These are phyloP conservation scores for Bombus turneri DNA, from an alignment of 1,140 invertebrate species.

Conservation along the genomic window DNA sequence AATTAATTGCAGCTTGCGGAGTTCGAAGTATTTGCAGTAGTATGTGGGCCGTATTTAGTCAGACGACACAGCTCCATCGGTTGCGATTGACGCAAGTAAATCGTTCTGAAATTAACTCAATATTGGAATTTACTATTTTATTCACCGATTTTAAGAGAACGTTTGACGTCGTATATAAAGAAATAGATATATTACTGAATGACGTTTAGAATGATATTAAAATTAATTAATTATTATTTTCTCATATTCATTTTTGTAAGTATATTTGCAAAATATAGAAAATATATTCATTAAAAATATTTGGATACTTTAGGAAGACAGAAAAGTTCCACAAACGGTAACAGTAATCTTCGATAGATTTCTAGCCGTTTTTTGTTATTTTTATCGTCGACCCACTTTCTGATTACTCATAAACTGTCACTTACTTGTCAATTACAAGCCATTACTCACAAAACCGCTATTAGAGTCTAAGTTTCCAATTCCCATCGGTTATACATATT, in stretches of 20 bases:
- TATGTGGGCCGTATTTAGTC: background rate
- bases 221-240: no score
- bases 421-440: background rate
- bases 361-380: no score
- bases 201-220: no score
- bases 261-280: no score
- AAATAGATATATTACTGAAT: background rate
- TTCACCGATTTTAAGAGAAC: background rate
- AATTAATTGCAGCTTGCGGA: background rate
- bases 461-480: background rate
- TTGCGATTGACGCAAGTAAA: constrained; percentile 60
- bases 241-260: no score
- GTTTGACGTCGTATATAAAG: background rate
- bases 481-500: no score
- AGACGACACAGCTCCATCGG: constrained; percentile 9
- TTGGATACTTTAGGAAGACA: no score
- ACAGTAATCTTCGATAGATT: no score
- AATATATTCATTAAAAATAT: no score
- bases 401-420: no score
- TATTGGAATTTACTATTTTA: background rate
- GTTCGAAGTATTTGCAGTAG: background rate
- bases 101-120: constrained; percentile 66
- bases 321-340: no score
- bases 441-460: background rate
- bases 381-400: background rate